These are phyloP conservation scores for Polydesmus complanatus DNA, from an alignment of 2,888 invertebrate genomes.

Conservation along the genomic window DNA sequence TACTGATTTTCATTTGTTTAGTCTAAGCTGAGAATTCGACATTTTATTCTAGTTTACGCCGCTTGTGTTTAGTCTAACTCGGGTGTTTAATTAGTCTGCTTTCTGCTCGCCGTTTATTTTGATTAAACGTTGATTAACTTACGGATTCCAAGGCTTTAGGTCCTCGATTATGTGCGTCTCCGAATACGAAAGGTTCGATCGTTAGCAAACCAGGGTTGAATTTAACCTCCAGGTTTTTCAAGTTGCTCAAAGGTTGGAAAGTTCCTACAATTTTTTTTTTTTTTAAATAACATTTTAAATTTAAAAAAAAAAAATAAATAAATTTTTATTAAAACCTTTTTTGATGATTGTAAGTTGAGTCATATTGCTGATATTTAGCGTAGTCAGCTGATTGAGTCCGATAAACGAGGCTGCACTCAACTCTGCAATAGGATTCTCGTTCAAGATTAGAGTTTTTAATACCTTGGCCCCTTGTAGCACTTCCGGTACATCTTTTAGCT, in stretches of 20 bases:
- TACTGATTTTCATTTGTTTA: too few species aligned
- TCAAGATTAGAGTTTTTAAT: conserved; percentile 3
- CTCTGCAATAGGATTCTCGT: conserved; percentile 7
- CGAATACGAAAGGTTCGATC: conserved; percentile 4
- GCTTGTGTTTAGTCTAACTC: too few species aligned
- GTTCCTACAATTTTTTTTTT: conserved; percentile 4
- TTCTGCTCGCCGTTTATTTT: too few species aligned
- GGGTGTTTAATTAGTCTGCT: too few species aligned
- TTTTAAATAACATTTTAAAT: too few species aligned
- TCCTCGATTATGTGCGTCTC: conserved; percentile 5
- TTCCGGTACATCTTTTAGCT: conserved; percentile 4
- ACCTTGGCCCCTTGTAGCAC: conserved; percentile 7
- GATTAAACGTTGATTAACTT: too few species aligned
- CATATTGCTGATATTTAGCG: conserved; percentile 2
- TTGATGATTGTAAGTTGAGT: conserved; percentile 2
- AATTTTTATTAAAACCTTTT: neutral
- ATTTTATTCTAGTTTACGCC: too few species aligned
- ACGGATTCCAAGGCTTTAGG: too few species aligned
- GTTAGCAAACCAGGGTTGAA: neutral
- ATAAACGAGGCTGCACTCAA: conserved; percentile 8
- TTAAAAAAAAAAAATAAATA: conserved; percentile 1
- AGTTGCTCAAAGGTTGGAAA: neutral
- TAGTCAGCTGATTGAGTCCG: neutral
- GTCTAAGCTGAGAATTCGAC: too few species aligned
- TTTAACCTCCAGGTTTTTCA: neutral